Conservation (phyloP, 2,888 invertebrate genomes). For the Petrolisthes manimaculis region DNA sequence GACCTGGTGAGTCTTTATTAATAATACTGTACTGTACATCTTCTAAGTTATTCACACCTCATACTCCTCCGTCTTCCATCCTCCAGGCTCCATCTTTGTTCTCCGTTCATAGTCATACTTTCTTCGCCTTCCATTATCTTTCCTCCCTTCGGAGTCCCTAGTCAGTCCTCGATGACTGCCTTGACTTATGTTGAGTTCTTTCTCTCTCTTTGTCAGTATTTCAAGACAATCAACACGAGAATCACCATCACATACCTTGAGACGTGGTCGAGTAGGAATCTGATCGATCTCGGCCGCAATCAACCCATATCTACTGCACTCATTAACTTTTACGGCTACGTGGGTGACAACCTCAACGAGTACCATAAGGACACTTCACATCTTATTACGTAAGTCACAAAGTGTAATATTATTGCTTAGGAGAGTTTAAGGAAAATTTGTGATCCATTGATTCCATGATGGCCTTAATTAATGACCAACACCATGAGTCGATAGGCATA, state of each 20-base stretch:
- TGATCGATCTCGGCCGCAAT: slow-evolving; percentile 78
- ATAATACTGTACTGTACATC: too few species aligned
- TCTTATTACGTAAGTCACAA: slow-evolving; percentile 80
- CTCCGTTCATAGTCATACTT: neutral
- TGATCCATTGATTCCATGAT: too few species aligned
- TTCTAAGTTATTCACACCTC: too few species aligned
- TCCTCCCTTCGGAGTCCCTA: too few species aligned
- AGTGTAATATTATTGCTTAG: neutral
- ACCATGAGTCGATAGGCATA: too few species aligned
- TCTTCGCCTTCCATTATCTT: neutral
- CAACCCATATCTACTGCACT: slow-evolving; percentile 91
- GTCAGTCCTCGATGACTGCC: too few species aligned
- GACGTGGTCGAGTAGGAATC: slow-evolving; percentile 94
- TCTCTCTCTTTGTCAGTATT: slow-evolving; percentile 77
- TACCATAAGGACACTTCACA: slow-evolving; percentile 92
- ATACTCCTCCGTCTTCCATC: too few species aligned
- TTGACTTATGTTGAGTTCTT: too few species aligned
- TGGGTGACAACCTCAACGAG: slow-evolving; percentile 85
- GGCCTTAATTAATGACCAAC: too few species aligned
- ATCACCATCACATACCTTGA: slow-evolving; percentile 97
- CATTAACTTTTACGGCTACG: slow-evolving; percentile 92
- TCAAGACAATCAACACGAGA: slow-evolving; percentile 91
- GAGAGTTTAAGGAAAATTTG: too few species aligned
- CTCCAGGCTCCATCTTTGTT: too few species aligned
- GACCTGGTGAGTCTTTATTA: slow-evolving; percentile 82